These are phyloP conservation scores for Petrocephalus sullivani DNA, from an alignment of 2,797 vertebrate genomes.

Conservation along the genomic window DNA sequence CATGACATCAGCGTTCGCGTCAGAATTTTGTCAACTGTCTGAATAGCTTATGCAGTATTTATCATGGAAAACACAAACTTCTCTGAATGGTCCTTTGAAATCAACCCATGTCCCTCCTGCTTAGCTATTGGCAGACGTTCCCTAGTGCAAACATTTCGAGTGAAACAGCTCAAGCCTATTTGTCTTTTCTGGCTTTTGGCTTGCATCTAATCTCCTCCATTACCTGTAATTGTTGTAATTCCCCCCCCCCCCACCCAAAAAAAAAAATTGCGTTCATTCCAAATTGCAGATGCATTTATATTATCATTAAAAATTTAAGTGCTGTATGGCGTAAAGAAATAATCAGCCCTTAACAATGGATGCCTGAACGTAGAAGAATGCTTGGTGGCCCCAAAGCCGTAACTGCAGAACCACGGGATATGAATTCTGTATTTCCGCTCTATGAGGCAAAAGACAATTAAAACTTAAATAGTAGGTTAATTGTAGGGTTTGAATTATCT, in stretches of 20 bases:
- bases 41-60: not conserved
- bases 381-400: not conserved
- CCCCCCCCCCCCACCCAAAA: not conserved
- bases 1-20: not conserved
- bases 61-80: not conserved
- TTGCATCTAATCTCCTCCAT: not conserved
- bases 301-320: not conserved
- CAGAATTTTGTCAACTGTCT: slow-evolving; percentile 1
- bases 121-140: not conserved
- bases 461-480: not conserved
- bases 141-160: not conserved
- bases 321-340: not conserved
- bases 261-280: not conserved
- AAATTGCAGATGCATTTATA: not conserved
- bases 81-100: not conserved
- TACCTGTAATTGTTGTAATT: not conserved
- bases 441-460: slow-evolving; percentile 1
- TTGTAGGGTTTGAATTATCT: not conserved
- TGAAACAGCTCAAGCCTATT: not conserved
- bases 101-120: not conserved
- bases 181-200: too few relatives aligned
- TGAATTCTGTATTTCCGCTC: not conserved
- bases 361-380: not conserved
- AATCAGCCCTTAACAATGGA: not conserved
- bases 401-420: not conserved